These are phyloP conservation scores for Leptinotarsa haldemani DNA, from an alignment of 2,888 invertebrate genomes.

Conservation along the genomic window DNA sequence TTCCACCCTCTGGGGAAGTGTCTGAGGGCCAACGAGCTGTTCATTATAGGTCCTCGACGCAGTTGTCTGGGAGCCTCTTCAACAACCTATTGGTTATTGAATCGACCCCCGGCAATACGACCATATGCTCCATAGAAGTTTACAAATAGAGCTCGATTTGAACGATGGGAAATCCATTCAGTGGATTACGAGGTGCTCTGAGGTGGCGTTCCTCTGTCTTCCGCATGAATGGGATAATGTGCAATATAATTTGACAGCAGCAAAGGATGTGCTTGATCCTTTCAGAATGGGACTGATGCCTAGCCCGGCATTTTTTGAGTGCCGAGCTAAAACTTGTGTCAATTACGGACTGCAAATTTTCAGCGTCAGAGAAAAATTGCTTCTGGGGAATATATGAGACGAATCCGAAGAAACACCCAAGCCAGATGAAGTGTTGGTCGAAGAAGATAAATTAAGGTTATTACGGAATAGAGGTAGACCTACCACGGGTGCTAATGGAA, in stretches of 20 bases:
- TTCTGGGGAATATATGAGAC: constrained; percentile 53
- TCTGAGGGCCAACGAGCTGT: no score
- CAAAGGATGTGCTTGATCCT: constrained; percentile 70
- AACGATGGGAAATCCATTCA: constrained; percentile 71
- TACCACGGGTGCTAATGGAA: constrained; percentile 53
- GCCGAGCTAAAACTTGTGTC: constrained; percentile 71
- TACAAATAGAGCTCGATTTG: constrained; percentile 70
- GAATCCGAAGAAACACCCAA: constrained; percentile 31
- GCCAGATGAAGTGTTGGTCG: not conserved
- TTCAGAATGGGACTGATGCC: constrained; percentile 67
- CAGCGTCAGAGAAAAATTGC: constrained; percentile 68
- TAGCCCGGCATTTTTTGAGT: constrained; percentile 50
- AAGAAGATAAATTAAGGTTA: constrained; percentile 43
- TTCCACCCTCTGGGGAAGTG: no score
- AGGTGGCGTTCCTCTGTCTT: constrained; percentile 63
- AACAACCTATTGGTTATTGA: no score
- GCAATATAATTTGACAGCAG: constrained; percentile 75
- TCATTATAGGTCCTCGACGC: no score
- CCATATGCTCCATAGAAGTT: constrained; percentile 69
- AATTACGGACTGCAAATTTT: constrained; percentile 72
- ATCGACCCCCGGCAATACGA: constrained; percentile 40
- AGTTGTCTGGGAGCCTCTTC: no score
- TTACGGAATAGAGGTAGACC: constrained; percentile 49
- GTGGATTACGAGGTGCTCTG: constrained; percentile 70
- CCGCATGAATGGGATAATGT: constrained; percentile 67